Base-by-base conservation (phyloP, 2,888 invertebrate genomes). In the Steromphala cineraria region DNA sequence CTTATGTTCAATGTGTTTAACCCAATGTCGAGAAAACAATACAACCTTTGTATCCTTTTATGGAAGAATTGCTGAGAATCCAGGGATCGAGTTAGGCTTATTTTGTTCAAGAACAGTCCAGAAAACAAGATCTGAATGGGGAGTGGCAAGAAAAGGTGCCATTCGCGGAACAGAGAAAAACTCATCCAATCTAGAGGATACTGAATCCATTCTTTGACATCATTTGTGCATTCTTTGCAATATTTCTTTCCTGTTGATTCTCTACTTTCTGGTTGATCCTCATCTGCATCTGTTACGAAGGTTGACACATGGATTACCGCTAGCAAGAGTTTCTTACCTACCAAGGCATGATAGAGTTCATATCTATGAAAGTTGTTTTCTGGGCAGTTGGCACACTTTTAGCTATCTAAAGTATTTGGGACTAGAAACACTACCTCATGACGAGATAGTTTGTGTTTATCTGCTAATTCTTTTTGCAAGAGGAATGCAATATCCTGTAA, bases 51-150 rank as follows among this genome's bases (percentile, higher is more conserved):
- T 13, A 46, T 46, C 46, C 13, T 46, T 46, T 10, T 46, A 10
- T 46, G 46, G 13, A 46, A 46, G 10, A 46, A 46, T 46, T 46
- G 46, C 17, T 78, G 28, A 8, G 55, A n/a, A 21, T 62, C 17
- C 8, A 67, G 62, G 13, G 78, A 78, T 7, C 67, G 40, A 15
- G 24, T 13, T 19, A 78, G n/a, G 17, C 67, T 78, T 17, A 13
- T n/a, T 40, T 78, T 78, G 52, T 78, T 78, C 21, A 78, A 19
- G 31, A 78, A 78, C 19, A 78, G 19, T 24, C 28, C 24, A 13
- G 19, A 21, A 5, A 78, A 17, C n/a, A 78, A 21, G n/a, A 40
- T 78, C 17, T 78, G 78, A 15, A 78, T 21, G 15, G 36, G 46
- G 13, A 78, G n/a, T 19, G 78, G 67, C 1, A 67, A 17, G 15